A percentile compares a stretch with the other conserved stretches of the same genome.
phyloP scores from a whole-genome alignment of 2,113 vertebrate genomes.

The Erinaceus europaeus region DNA sequence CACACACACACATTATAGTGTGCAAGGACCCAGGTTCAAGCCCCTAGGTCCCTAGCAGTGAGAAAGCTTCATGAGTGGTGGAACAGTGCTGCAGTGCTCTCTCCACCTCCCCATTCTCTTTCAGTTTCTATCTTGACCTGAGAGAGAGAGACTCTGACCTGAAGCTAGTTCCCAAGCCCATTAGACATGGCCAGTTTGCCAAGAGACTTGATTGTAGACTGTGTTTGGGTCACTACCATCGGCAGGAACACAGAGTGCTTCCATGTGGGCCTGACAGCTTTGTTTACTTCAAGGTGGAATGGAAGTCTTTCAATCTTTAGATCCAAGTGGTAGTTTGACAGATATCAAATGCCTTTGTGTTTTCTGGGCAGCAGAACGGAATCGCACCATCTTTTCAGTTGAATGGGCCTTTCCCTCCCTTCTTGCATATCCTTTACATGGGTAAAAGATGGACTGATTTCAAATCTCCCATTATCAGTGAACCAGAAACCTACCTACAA shows the following conservation, averaged over 20 bases:
- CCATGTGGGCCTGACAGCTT: neutral
- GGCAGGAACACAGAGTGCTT: neutral
- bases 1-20: no score
- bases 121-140: no score
- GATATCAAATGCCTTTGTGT: neutral
- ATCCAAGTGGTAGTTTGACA: neutral
- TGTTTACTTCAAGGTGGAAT: neutral
- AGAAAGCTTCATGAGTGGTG: no score
- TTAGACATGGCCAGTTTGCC: neutral
- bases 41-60: no score
- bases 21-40: no score
- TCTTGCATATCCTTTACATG: neutral
- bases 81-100: no score
- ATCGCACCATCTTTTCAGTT: neutral
- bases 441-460: neutral
- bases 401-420: neutral
- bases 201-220: neutral
- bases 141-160: neutral
- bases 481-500: neutral
- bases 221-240: neutral
- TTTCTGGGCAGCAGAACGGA: neutral
- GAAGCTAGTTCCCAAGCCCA: neutral
- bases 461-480: neutral
- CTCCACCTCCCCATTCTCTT: no score
- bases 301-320: neutral